phyloP scores from a whole-genome alignment of 2,888 invertebrate species.

The Pseudococcus longispinus region DNA sequence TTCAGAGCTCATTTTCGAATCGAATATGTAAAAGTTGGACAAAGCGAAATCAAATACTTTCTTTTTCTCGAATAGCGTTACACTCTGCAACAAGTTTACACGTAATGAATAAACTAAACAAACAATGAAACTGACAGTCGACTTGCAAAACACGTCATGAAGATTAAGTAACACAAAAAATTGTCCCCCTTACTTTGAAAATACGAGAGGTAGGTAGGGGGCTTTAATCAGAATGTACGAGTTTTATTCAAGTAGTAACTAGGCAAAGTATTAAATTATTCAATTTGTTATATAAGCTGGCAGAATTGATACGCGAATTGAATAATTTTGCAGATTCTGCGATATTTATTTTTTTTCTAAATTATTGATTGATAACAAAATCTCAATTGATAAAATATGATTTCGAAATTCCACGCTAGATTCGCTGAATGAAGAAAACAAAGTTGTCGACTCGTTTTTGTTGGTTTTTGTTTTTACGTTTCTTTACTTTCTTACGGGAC shows the following conservation, averaged over 20 bases:
- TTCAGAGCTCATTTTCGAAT: constrained; percentile 32
- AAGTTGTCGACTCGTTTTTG: too few relatives aligned
- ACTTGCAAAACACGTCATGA: neutral
- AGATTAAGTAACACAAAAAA: neutral
- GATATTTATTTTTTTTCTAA: neutral
- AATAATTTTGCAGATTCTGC: too few relatives aligned
- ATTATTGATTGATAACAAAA: neutral
- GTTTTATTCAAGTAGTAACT: neutral
- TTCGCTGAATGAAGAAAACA: neutral
- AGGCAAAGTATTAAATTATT: neutral
- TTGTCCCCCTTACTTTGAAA: neutral
- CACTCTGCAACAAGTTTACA: neutral
- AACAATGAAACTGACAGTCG: neutral
- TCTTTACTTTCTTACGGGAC: too few relatives aligned
- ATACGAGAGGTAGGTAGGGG: neutral
- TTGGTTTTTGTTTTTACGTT: too few relatives aligned
- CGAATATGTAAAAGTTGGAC: neutral
- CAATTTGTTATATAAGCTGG: neutral
- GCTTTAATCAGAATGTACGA: neutral
- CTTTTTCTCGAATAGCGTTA: neutral
- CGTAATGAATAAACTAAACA: neutral
- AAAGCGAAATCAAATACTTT: neutral
- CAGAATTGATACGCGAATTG: neutral
- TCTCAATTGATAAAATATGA: neutral
- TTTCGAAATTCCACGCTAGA: neutral